These are phyloP conservation scores for Pomatorhinus ruficollis DNA, from an alignment of 2,113 vertebrate species.

Conservation along the genomic window DNA sequence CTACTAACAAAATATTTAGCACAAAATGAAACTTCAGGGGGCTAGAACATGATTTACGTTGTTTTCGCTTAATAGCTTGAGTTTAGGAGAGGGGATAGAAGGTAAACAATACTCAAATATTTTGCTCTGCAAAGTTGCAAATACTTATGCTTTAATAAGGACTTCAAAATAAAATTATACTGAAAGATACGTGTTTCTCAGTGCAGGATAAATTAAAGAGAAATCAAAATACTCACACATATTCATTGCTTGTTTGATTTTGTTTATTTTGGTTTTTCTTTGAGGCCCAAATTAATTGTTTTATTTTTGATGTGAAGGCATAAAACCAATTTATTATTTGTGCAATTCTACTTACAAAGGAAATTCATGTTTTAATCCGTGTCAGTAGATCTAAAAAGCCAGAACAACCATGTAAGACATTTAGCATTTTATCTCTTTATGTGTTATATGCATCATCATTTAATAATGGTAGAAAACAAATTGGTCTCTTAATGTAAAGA, in stretches of 20 bases:
- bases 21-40: not conserved
- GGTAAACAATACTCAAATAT: not conserved
- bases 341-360: not conserved
- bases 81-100: not conserved
- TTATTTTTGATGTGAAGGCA: not conserved
- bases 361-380: not conserved
- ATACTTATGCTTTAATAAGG: not conserved
- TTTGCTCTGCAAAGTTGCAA: not conserved
- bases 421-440: not conserved
- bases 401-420: not conserved
- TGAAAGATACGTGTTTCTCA: not conserved
- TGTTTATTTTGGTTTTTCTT: not conserved
- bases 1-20: not conserved
- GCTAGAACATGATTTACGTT: not conserved
- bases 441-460: not conserved
- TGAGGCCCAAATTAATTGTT: not conserved
- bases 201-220: not conserved
- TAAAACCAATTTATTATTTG: not conserved
- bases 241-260: fast-evolving
- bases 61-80: not conserved
- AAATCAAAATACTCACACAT: not conserved
- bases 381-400: not conserved
- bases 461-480: not conserved
- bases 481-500: not conserved
- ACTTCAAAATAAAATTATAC: not conserved